Base-by-base conservation (phyloP, 2,113 vertebrate species). In the Lepus timidus region DNA sequence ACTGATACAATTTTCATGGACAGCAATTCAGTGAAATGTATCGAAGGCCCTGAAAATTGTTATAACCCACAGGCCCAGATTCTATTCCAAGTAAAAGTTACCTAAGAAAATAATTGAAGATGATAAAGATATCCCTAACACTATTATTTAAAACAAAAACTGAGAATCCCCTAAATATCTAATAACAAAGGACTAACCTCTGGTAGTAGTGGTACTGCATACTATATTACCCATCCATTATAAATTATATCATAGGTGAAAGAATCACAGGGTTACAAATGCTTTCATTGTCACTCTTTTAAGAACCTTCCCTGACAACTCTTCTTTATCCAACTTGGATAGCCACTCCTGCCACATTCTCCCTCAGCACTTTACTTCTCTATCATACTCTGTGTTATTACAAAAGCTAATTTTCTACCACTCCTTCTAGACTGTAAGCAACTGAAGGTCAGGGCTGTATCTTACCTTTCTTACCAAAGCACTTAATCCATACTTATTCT, bases 101-200 rank as follows among this genome's bases (percentile, higher is more conserved):
- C 70, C 33, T 82, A 86, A 93, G 81, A 93, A 91, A 96, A 85
- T 91, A 89, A 82, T 7, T 94, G 33, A 74, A 79, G 67, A 89
- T n/a, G 74, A 95, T 55, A 83, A 90, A 94, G 52, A 75, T 62
- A 90, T 81, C 33, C 25, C 65, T 19, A 0, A 88, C 9, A 55
- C 44, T 58, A 44, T 65, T 90, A 82, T 65, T 90, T 82, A 86
- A 78, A 86, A 90, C n/a, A 91, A 65, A 92, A 61, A 44, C 75
- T 51, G 5, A 39, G 36, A 97, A 78, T 85, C 19, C 29, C 33
- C 61, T 80, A 94, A 74, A 33, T 55, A 13, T 58, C 83, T 83
- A 92, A n/a, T 49, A 91, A 88, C 3, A 81, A 16, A 31, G 39
- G 58, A 67, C 8, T 80, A 97, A 95, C 89, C 29, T 82, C 74